phyloP scores from a whole-genome alignment of 1,140 invertebrate species.

The silkworm (Bombyx mori) region DNA sequence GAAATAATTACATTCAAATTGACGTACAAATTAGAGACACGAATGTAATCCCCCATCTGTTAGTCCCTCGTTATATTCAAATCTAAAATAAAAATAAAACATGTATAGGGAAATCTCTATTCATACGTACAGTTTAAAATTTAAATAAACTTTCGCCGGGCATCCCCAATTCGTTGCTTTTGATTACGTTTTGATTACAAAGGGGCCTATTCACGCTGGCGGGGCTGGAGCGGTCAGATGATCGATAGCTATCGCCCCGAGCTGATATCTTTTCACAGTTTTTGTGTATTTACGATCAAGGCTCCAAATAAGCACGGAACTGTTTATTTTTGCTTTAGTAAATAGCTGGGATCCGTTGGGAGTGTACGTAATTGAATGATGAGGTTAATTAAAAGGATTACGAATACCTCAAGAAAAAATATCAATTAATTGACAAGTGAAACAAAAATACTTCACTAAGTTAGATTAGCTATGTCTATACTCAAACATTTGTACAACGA shows the following conservation, averaged over 20 bases:
- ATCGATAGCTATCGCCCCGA: conserved; percentile 44
- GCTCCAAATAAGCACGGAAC: conserved; percentile 5
- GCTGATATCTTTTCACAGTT: conserved; percentile 10
- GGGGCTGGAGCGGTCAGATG: conserved; percentile 41
- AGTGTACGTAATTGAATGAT: too few species aligned
- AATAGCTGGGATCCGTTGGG: too few species aligned
- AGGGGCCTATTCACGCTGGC: conserved; percentile 30
- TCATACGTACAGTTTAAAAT: conserved; percentile 35
- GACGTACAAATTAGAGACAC: conserved; percentile 1
- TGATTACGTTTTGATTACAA: conserved; percentile 63
- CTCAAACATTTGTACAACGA: too few species aligned
- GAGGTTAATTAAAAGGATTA: too few species aligned
- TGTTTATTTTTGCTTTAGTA: conserved; percentile 4
- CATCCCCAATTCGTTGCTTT: conserved; percentile 43
- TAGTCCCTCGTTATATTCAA: conserved; percentile 27
- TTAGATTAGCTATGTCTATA: too few species aligned
- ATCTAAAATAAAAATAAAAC: conserved; percentile 31
- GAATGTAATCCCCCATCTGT: conserved; percentile 12
- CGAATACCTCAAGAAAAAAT: too few species aligned
- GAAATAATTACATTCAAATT: conserved; percentile 1
- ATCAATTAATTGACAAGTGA: too few species aligned
- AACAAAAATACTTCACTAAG: too few species aligned
- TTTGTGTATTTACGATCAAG: conserved; percentile 14
- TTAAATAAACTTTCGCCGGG: conserved; percentile 53
- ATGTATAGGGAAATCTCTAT: conserved; percentile 13